These are phyloP conservation scores for Metacarcinus magister DNA, from an alignment of 2,888 invertebrate genomes.

Conservation along the genomic window DNA sequence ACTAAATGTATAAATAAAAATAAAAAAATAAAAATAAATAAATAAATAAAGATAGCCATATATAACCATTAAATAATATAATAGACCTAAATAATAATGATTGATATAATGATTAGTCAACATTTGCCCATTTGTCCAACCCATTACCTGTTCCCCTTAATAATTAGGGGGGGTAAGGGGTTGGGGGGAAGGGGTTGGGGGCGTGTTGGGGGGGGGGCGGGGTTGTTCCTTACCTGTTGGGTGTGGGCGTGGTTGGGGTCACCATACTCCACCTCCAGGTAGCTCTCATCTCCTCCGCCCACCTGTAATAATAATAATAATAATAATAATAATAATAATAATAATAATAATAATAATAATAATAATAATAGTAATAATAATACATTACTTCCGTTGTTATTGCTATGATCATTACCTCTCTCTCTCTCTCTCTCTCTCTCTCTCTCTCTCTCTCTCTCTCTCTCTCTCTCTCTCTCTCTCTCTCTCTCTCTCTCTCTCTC, in stretches of 20 bases:
- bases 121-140: neutral
- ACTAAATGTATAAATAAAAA: no score
- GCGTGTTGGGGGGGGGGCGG: neutral
- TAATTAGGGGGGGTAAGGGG: neutral
- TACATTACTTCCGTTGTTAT: neutral
- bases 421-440: constrained; percentile 35
- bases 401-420: neutral
- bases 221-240: neutral
- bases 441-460: constrained; percentile 53
- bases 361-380: neutral
- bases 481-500: constrained; percentile 54
- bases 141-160: neutral
- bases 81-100: no score
- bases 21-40: no score
- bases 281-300: constrained; percentile 70
- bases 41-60: no score
- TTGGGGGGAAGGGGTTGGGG: neutral
- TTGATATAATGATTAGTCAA: no score
- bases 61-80: no score
- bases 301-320: neutral
- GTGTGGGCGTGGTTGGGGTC: neutral
- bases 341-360: neutral
- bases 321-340: neutral
- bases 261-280: constrained; percentile 64
- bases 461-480: constrained; percentile 52